Base-by-base conservation (phyloP, 2,113 vertebrate species). In the Todiramphus saurophagus region DNA sequence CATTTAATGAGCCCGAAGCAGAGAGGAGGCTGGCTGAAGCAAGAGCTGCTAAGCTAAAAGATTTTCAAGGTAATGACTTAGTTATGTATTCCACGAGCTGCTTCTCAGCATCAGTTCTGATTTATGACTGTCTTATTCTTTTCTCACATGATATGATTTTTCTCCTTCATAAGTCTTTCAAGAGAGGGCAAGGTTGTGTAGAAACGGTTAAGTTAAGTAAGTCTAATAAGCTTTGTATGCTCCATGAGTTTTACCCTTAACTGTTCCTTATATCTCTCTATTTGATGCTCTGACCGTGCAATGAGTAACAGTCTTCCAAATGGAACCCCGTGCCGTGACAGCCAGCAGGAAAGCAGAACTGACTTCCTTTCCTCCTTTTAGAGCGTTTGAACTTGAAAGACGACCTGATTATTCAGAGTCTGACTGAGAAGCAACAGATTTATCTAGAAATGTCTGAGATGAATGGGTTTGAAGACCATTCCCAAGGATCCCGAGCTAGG, bases 341-440 rank as follows among this genome's bases (percentile, higher is more conserved):
- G 44, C 5, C 14, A 66, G 27, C 8, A 68, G 67, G 58, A 51
- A 79, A 67, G 37, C 62, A 66, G 50, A 60, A 53, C 87, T 90
- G 84, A 81, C 30, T 90, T 89, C 86, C 43, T 95, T 60, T 33
- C 59, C 55, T 13, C 48, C 73, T 83, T 46, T 46, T 72, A 99
- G 99, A 99, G 6, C 98, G 98, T 16, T 97, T 99, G 89, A 98
- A 89, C 51, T 39, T 92, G 91, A 99, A 99, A 89, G 99, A 99
- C 64, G 93, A 98, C 3, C 97, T 98, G 95, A 99, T 99, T 4
- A 19, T 94, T 4, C 98, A 99, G 87, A 98, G 97, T 46, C 98
- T 99, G 2, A 93, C 75, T 4, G 99, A 99, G 96, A 99, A 99
- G 97, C 98, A 99, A 37, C 99, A 99, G 96, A 98, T 99, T 92